Evolutionary conservation across 2,113 vertebrate species (phyloP), one percentile per base, ranked within the genome.

Genomic region (Sisor rabdophorus): DNA sequence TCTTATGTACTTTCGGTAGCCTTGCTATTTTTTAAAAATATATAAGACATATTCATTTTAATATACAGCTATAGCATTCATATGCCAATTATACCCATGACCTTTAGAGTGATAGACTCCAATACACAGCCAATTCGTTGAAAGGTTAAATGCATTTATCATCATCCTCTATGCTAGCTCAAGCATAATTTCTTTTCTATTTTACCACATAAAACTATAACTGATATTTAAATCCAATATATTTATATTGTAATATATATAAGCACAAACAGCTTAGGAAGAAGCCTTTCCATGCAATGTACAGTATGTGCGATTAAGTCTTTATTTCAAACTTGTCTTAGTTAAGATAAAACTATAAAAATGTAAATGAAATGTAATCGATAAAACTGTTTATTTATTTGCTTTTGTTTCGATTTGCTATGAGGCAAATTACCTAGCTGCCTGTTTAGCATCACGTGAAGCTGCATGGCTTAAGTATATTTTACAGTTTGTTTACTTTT

Each of bases 161-260:
- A 44, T 59, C 79, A 75, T 81, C 78, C 77, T 80, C 71, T 59
- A 71, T 78, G 79, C 76, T 56, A 79, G 64, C 71, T 81, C 74
- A 61, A 76, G 73, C 69, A 75, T 82, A 77, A 74, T 72, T 52
- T 75, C 36, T 79, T 75, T 40, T 55, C 78, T 71, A 55, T 80
- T 73, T 80, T 52, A 24, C 65, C 63, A 75, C 72, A 64, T 26
- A 69, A 67, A 40, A 69, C 56, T 77, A 63, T 61, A 44, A 28
- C 63, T 59, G 54, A 10, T 56, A 69, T 47, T 30, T 50, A 26
- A 48, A 80, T 77, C 71, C 28, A 63, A 68, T 50, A 80, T 55
- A 52, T 74, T 74, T 30, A 70, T 44, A 44, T 4, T 44, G 10
- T 44, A 44, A 44, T 3, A 36, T 36, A 36, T 2, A 56, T 44